phyloP scores from a whole-genome alignment of 1,140 invertebrate species.

The Elymnias hypermnestra region DNA sequence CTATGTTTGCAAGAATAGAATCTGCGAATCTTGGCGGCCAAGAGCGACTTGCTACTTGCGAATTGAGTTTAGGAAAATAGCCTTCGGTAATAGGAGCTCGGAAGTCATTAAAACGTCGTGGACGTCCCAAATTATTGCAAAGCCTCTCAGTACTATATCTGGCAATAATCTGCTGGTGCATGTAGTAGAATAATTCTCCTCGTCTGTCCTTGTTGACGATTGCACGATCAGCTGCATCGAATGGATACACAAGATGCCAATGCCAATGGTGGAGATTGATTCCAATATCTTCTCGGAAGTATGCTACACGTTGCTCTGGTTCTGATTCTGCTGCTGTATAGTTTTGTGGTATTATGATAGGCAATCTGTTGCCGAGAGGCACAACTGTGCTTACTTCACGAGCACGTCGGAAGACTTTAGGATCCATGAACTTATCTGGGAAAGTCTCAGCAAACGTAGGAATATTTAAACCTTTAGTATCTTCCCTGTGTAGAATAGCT shows the following conservation, averaged over 20 bases:
- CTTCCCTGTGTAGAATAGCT: conserved; percentile 82
- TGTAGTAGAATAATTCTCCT: conserved; percentile 87
- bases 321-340: conserved; percentile 85
- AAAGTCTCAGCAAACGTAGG: conserved; percentile 84
- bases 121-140: conserved; percentile 72
- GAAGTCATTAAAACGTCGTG: conserved; percentile 70
- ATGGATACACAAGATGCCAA: conserved; percentile 88
- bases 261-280: conserved; percentile 91
- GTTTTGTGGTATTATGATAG: conserved; percentile 82
- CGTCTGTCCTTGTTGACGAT: conserved; percentile 83
- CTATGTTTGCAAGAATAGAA: conserved; percentile 79
- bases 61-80: conserved; percentile 79
- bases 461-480: conserved; percentile 83
- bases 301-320: conserved; percentile 84
- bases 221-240: conserved; percentile 75
- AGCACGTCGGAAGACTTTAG: conserved; percentile 80
- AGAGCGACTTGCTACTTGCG: conserved; percentile 69
- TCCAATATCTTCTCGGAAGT: conserved; percentile 85
- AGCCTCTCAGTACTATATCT: conserved; percentile 78
- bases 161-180: conserved; percentile 85
- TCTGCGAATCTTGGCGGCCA: conserved; percentile 77
- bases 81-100: conserved; percentile 72
- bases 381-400: conserved; percentile 83
- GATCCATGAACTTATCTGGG: conserved; percentile 87
- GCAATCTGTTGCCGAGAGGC: conserved; percentile 77